Base-by-base conservation (phyloP, 2,797 vertebrate genomes). In the Cyprinella venusta region DNA sequence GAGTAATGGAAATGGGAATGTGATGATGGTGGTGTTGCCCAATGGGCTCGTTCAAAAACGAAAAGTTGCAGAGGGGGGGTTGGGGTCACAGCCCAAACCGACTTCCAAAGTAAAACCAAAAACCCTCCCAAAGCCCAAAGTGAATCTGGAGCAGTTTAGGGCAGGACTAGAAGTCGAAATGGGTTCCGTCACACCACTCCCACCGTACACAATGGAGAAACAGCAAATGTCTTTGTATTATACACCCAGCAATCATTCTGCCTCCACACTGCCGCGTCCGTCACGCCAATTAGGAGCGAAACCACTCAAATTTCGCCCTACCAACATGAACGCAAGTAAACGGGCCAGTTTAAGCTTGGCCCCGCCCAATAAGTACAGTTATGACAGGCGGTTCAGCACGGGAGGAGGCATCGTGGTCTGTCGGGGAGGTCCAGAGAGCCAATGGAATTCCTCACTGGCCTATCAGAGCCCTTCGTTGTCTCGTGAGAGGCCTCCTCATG, bases 71-170 rank as follows among this genome's bases (percentile, higher is more conserved):
- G 76, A 63, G 56, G 81, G 77, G 71, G 86, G 26, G 36, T 76
- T 74, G 8, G 87, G 76, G 15, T 79, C 84, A 15, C 64, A 83
- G 0, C 59, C 82, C 0, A 89, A 85, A 65, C 52, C 68, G 3
- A 68, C 74, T 36, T 76, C 74, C 3, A 81, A n/a, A 59, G 52
- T 50, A 38, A 89, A 89, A 83, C 88, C 88, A 61, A 85, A 89
- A 86, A 92, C 94, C 0, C 96, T 95, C 18, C 95, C 95, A 42
- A 97, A 97, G 19, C 96, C 97, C 76, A 98, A 97, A 61, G 95
- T 98, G 5, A 88, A 87, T 71, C 59, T 88, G 80, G 88, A 89
- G 36, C 85, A 86, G 77, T 85, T 87, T 42, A 88, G 59, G 36
- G 79, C 40, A 5, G 84, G 72, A 59, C 95, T 94, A 91, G 94